Conservation (phyloP, 2,888 invertebrate species). For the Andrena hattorfiana region DNA sequence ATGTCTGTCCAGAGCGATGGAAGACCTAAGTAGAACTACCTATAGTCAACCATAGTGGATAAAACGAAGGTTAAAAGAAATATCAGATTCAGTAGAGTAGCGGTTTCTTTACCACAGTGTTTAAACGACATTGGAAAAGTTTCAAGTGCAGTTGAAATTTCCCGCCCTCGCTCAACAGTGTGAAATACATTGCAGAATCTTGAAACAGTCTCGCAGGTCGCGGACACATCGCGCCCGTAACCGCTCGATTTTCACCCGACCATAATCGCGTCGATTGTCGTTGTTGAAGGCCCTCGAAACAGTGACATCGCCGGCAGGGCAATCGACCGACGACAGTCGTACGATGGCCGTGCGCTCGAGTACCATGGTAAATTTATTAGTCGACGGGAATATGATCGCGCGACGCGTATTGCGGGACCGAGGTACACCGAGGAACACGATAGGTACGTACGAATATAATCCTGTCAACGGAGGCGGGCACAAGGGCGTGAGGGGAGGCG, state of each 20-base stretch:
- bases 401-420: constrained; percentile 76
- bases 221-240: background rate
- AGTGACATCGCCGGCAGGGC: constrained; percentile 60
- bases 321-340: constrained; percentile 68
- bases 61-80: too few relatives aligned
- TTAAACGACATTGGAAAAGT: too few relatives aligned
- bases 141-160: background rate
- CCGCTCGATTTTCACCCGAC: constrained; percentile 1
- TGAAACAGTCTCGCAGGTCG: background rate
- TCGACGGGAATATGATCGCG: constrained; percentile 80
- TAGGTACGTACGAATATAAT: constrained; percentile 82
- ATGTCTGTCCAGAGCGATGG: too few relatives aligned
- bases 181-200: background rate
- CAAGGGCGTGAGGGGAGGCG: constrained; percentile 55
- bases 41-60: too few relatives aligned
- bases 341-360: constrained; percentile 63
- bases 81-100: background rate
- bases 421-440: constrained; percentile 77
- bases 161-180: background rate
- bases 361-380: constrained; percentile 78
- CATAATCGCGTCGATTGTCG: constrained; percentile 37
- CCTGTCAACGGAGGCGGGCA: constrained; percentile 76
- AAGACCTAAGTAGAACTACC: too few relatives aligned
- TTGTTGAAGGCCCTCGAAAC: constrained; percentile 59
- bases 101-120: too few relatives aligned